phyloP scores from a whole-genome alignment of 2,888 invertebrate genomes.

The Chelonus formosanus region DNA sequence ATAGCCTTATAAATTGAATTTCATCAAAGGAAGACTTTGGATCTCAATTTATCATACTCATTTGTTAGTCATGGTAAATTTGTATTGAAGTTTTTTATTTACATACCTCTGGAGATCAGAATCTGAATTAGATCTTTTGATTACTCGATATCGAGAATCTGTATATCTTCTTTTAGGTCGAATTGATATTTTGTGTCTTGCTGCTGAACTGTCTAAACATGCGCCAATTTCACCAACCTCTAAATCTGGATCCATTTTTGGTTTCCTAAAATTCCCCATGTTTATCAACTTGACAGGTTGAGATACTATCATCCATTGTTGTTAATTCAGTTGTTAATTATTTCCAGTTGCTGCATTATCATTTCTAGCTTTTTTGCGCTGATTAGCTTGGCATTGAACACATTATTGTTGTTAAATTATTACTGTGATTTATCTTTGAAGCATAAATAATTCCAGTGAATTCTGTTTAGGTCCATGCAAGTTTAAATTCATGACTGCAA shows the following conservation, averaged over 20 bases:
- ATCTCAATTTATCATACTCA: no score
- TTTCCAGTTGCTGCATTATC: not conserved
- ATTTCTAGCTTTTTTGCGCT: no score
- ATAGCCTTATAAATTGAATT: not conserved
- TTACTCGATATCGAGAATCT: conserved; percentile 65
- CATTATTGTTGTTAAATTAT: no score
- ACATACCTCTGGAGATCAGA: conserved; percentile 44
- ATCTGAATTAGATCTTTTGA: conserved; percentile 52
- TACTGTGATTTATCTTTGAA: no score
- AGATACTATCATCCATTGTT: no score
- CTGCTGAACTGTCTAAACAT: conserved; percentile 77
- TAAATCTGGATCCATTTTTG: conserved; percentile 69
- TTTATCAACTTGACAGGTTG: conserved; percentile 6
- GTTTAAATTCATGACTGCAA: not conserved
- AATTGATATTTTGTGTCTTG: conserved; percentile 78
- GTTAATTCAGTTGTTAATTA: not conserved
- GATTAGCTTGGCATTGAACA: no score
- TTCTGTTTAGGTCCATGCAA: conserved; percentile 7
- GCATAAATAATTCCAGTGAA: not conserved
- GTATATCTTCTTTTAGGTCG: conserved; percentile 76
- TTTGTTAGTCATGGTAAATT: no score
- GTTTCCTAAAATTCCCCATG: conserved; percentile 51
- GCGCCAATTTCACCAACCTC: conserved; percentile 69
- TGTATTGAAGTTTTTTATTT: conserved; percentile 24
- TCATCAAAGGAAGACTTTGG: no score